Evolutionary conservation across 2,888 invertebrate genomes (phyloP).

Genomic region (Dinocampus coccinellae): DNA sequence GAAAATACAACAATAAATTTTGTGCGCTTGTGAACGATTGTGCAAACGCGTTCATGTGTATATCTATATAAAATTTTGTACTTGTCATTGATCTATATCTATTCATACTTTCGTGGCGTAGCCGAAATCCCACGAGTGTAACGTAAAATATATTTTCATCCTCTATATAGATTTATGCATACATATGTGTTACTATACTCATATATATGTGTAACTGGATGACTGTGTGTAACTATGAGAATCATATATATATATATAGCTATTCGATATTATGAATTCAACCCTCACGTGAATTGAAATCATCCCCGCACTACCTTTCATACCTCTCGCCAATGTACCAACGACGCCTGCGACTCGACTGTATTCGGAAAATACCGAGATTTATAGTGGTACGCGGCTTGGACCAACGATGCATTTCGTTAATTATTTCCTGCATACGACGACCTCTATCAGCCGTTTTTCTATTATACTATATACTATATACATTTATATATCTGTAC

Average conservation of each 20-base stretch:
- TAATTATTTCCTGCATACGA: constrained; percentile 52
- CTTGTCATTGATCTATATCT: constrained; percentile 12
- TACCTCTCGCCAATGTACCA: constrained; percentile 26
- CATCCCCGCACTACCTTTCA: constrained; percentile 46
- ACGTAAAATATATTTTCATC: constrained; percentile 7
- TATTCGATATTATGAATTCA: constrained; percentile 56
- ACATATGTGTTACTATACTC: neutral
- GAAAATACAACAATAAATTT: constrained; percentile 42
- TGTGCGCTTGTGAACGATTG: constrained; percentile 19
- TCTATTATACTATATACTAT: too few species aligned
- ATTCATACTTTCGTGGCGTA: constrained; percentile 8
- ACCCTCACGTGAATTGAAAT: constrained; percentile 49
- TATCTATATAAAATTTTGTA: neutral
- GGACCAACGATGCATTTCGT: constrained; percentile 56
- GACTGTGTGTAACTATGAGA: neutral
- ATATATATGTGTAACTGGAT: neutral
- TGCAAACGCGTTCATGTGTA: constrained; percentile 17
- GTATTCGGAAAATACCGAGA: constrained; percentile 53
- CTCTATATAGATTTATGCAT: constrained; percentile 1
- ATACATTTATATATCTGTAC: neutral
- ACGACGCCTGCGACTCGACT: constrained; percentile 46
- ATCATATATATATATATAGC: neutral
- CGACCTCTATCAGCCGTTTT: neutral
- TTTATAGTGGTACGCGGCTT: constrained; percentile 48
- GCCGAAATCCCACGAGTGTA: neutral